Conservation (phyloP, 2,113 vertebrate species). For the Cnemophilus loriae region DNA sequence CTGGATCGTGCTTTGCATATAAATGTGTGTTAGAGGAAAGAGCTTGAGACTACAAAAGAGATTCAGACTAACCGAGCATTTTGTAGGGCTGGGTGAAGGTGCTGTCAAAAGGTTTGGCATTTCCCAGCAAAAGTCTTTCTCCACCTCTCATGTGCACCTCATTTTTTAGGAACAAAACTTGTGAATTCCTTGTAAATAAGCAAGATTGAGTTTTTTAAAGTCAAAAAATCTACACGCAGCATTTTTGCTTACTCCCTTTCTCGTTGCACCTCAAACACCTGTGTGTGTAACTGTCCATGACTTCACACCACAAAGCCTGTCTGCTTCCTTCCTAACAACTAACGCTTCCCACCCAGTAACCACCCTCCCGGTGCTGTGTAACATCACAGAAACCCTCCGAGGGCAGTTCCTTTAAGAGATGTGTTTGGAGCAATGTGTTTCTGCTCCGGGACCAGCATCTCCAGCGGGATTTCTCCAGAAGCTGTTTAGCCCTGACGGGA, state of each 20-base stretch:
- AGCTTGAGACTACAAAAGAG: background rate
- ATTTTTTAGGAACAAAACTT: background rate
- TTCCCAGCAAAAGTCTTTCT: background rate
- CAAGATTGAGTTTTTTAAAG: background rate
- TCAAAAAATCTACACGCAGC: rapidly evolving
- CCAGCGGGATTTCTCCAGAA: background rate
- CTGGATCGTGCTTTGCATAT: background rate
- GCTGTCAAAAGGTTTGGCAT: background rate
- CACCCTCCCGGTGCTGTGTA: background rate
- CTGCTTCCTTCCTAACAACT: background rate
- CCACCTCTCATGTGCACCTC: background rate
- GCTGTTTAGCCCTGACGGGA: background rate
- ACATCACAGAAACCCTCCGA: background rate
- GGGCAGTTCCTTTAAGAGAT: background rate
- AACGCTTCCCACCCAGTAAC: background rate
- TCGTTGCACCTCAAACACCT: background rate
- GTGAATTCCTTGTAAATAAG: background rate
- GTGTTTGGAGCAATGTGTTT: background rate
- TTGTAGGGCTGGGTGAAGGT: background rate
- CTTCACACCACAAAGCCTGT: background rate
- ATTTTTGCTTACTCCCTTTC: background rate
- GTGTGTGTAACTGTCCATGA: background rate
- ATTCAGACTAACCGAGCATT: background rate
- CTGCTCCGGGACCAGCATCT: background rate
- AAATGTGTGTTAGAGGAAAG: background rate